A percentile compares a stretch with the other conserved stretches of the same genome.
These are phyloP conservation scores for Stenodera caucasica DNA, from an alignment of 2,888 invertebrate species.

Conservation along the genomic window DNA sequence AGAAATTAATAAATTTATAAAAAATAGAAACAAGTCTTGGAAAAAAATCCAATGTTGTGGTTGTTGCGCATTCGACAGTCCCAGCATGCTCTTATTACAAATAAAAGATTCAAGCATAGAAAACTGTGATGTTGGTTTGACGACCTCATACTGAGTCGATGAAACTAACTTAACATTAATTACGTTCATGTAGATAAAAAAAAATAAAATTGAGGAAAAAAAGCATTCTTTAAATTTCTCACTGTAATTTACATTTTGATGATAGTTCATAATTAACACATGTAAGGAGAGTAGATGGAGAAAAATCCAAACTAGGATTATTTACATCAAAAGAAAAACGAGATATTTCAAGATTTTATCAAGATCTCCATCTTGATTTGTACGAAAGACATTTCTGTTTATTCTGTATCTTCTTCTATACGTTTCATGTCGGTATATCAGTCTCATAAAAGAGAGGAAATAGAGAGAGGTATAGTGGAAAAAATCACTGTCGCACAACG, in stretches of 20 bases:
- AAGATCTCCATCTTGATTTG: slow-evolving; percentile 13
- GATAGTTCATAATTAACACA: slow-evolving; percentile 13
- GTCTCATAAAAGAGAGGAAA: background rate
- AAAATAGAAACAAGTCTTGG: slow-evolving; percentile 10
- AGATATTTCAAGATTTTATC: slow-evolving; percentile 19
- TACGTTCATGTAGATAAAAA: slow-evolving; percentile 14
- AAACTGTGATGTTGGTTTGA: slow-evolving; percentile 15
- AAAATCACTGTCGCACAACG: slow-evolving; percentile 40
- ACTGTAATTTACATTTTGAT: slow-evolving; percentile 19
- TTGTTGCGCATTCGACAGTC: slow-evolving; percentile 13
- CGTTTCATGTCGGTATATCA: slow-evolving; percentile 30
- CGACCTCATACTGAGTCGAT: slow-evolving; percentile 22
- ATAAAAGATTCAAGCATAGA: slow-evolving; percentile 9
- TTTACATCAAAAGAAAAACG: slow-evolving; percentile 7
- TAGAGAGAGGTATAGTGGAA: slow-evolving; percentile 31
- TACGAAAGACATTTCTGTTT: slow-evolving; percentile 33
- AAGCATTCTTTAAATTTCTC: slow-evolving; percentile 14
- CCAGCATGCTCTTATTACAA: slow-evolving; percentile 17
- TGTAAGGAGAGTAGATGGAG: background rate
- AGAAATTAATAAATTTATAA: slow-evolving; percentile 13
- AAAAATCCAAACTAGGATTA: background rate
- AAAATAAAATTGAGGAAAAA: too few relatives aligned
- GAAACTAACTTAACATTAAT: slow-evolving; percentile 22
- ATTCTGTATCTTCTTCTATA: slow-evolving; percentile 30
- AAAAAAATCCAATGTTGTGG: slow-evolving; percentile 9